Evolutionary conservation across 2,888 invertebrate genomes (phyloP).

Genomic region (Pherbina coryleti): DNA sequence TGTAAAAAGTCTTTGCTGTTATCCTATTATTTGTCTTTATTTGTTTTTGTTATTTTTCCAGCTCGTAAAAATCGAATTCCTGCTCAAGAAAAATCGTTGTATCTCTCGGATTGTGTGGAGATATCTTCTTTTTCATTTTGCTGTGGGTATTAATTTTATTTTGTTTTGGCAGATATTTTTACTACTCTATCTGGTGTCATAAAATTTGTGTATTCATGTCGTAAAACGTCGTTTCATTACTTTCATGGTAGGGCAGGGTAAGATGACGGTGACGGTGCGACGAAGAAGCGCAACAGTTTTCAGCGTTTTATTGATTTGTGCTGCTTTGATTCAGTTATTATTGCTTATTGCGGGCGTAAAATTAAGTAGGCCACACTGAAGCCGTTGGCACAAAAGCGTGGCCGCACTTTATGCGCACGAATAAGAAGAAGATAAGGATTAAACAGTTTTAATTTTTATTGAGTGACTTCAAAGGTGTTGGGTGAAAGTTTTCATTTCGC

Average conservation of each 20-base stretch:
- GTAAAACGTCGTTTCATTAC: background rate
- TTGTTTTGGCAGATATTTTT: background rate
- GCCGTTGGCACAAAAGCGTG: too few species aligned
- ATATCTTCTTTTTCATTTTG: background rate
- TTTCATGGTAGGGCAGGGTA: background rate
- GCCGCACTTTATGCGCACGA: too few species aligned
- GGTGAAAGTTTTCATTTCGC: too few species aligned
- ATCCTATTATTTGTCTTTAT: slow-evolving; percentile 43
- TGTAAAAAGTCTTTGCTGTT: background rate
- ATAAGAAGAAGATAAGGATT: too few species aligned
- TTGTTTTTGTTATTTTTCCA: slow-evolving; percentile 54
- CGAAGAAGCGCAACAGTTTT: background rate
- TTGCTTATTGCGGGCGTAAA: background rate
- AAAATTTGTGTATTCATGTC: slow-evolving; percentile 12
- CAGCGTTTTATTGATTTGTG: background rate
- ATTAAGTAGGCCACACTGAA: too few species aligned
- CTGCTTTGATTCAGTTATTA: background rate
- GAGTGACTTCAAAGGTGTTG: too few species aligned
- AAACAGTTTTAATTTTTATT: too few species aligned
- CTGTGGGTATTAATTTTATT: background rate
- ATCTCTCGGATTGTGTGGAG: background rate
- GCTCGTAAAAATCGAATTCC: slow-evolving; percentile 63
- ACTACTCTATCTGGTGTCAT: slow-evolving; percentile 8
- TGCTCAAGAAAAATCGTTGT: slow-evolving; percentile 19
- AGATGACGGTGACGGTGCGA: background rate